Evolutionary conservation across 2,888 invertebrate species (phyloP), one percentile per base, ranked within the genome.

Genomic region (Pseudococcus jackbeardsleyi): DNA sequence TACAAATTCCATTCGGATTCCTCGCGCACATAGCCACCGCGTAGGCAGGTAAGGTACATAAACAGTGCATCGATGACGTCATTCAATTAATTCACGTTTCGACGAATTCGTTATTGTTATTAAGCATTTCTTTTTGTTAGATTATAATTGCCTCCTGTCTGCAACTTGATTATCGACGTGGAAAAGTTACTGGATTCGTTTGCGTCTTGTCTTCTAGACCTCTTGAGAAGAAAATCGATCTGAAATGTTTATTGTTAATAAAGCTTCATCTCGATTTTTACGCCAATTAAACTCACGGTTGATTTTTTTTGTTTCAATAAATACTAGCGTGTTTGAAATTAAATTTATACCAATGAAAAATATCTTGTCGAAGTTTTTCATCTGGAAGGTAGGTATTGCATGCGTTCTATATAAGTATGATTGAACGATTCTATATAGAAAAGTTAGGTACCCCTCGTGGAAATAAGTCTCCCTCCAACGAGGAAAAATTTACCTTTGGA

Each of bases 31-130:
- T n/a, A 7, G 59, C 11, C 19, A 9, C 19, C 19, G 19, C 64
- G 64, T 22, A 33, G 26, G 22, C 12, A 72, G 26, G 68, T 72
- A 72, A 3, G 5, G 3, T 68, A 11, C 3, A 33, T 7, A 72
- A 59, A 33, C 68, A 33, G 33, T 72, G 26, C 68, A 72, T 33
- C 68, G 12, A 72, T 72, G 68, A 72, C 68, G 68, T 72, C 68
- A 33, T 11, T 72, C 33, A 72, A 72, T 72, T 72, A 72, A 72
- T 72, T 72, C 68, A 72, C 68, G 68, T 72, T 72, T 33, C 68
- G 68, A 72, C 68, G 68, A 72, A 72, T 72, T 72, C 68, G 7
- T 33, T 33, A 33, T 33, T 33, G 26, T 33, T 33, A 33, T 33
- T 33, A 1, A 33, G 26, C 26, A 33, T 33, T 33, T 33, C 26